Evolutionary conservation across 2,888 invertebrate genomes (phyloP).

Genomic region (Agrochola litura): DNA sequence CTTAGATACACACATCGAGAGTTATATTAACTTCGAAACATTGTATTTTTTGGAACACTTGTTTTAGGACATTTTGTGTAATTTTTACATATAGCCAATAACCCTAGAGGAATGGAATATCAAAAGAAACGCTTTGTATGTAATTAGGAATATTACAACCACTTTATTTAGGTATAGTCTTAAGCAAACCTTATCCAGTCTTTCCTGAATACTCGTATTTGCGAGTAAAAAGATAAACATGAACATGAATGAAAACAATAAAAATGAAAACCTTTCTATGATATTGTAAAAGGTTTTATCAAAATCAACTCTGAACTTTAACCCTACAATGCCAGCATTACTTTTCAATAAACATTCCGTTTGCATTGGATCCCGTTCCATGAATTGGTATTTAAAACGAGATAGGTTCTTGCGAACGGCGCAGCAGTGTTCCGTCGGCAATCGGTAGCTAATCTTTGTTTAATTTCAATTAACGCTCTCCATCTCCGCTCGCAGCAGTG

Average conservation of each 20-base stretch:
- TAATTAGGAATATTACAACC: too few relatives aligned
- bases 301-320: slow-evolving; percentile 24
- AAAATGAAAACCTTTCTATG: not conserved
- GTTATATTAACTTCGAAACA: too few relatives aligned
- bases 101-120: too few relatives aligned
- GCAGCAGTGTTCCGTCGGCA: slow-evolving; percentile 78
- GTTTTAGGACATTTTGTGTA: too few relatives aligned
- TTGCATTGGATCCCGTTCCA: slow-evolving; percentile 54
- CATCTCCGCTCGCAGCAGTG: slow-evolving; percentile 65
- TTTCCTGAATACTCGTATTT: too few relatives aligned
- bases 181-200: too few relatives aligned
- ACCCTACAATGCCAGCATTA: slow-evolving; percentile 47
- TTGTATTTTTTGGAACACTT: too few relatives aligned
- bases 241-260: too few relatives aligned
- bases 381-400: slow-evolving; percentile 71
- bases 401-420: slow-evolving; percentile 73
- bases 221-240: not conserved
- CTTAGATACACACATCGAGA: too few relatives aligned
- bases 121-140: too few relatives aligned
- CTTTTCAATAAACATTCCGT: slow-evolving; percentile 62
- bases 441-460: slow-evolving; percentile 85
- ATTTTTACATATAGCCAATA: too few relatives aligned
- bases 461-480: slow-evolving; percentile 85
- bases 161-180: too few relatives aligned
- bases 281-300: slow-evolving; percentile 1